Evolutionary conservation across 2,113 vertebrate genomes (phyloP).

Genomic region (Sorex fumeus): DNA sequence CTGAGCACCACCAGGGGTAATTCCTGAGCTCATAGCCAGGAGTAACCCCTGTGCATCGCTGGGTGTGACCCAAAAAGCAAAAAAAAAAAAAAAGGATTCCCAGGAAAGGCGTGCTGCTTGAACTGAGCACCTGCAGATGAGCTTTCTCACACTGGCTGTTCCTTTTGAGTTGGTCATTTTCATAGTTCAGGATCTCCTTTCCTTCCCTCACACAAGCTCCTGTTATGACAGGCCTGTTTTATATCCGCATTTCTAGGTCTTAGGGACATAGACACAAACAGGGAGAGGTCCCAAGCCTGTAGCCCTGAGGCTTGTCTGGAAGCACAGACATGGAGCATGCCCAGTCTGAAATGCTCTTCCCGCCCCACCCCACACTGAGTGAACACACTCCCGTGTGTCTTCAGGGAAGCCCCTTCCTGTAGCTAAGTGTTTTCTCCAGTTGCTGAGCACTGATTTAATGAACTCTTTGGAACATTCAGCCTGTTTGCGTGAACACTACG

Average conservation of each 20-base stretch:
- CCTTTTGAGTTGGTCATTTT: neutral
- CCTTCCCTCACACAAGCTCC: neutral
- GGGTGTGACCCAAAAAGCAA: no score
- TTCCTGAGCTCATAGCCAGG: no score
- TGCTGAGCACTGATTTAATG: fast-evolving
- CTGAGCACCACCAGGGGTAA: no score
- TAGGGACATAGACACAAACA: neutral
- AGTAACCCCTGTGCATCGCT: no score
- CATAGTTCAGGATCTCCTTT: neutral
- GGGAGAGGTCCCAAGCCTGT: neutral
- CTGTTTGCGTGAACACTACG: neutral
- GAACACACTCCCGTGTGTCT: neutral
- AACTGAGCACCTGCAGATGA: neutral
- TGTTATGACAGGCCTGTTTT: neutral
- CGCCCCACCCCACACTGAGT: no score
- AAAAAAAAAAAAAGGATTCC: no score
- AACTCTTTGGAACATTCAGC: no score
- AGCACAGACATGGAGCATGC: neutral
- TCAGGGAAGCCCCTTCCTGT: neutral
- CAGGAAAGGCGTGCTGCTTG: neutral
- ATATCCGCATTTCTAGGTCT: neutral
- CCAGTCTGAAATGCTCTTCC: neutral
- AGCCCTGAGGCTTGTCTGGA: neutral
- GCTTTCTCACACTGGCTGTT: neutral
- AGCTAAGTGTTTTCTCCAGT: neutral